These are phyloP conservation scores for Lophius americanus DNA, from an alignment of 2,797 vertebrate species.

Conservation along the genomic window DNA sequence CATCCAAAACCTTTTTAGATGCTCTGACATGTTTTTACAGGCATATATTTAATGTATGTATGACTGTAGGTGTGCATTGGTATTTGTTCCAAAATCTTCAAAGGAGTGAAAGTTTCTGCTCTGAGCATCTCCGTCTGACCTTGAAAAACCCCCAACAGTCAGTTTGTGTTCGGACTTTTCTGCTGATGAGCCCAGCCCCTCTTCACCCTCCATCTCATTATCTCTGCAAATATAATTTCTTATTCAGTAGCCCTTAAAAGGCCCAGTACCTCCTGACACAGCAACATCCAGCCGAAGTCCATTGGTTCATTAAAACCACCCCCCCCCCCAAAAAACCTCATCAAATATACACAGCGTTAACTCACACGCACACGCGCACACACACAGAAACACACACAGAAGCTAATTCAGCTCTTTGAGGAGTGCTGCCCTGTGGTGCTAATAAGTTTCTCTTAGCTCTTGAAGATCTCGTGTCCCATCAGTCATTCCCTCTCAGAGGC, in stretches of 20 bases:
- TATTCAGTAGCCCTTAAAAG: constrained; percentile 81
- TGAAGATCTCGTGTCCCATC: constrained; percentile 23
- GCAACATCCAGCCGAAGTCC: constrained; percentile 71
- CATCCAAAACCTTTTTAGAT: too few relatives aligned
- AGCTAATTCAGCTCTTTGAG: constrained; percentile 57
- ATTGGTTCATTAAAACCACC: constrained; percentile 64
- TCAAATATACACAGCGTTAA: constrained; percentile 74
- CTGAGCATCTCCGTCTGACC: constrained; percentile 53
- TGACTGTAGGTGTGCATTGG: background rate
- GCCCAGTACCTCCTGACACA: constrained; percentile 76
- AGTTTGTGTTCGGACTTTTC: constrained; percentile 64
- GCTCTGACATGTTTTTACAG: too few relatives aligned
- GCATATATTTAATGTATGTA: background rate
- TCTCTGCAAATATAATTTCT: constrained; percentile 83
- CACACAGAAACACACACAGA: constrained; percentile 21
- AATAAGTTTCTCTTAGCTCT: constrained; percentile 55
- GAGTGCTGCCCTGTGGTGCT: constrained; percentile 51
- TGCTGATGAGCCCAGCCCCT: constrained; percentile 70
- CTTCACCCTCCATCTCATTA: constrained; percentile 74
- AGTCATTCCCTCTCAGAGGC: constrained; percentile 22
- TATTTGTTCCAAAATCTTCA: constrained; percentile 8
- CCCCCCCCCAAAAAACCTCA: constrained; percentile 67
- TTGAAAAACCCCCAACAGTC: constrained; percentile 65
- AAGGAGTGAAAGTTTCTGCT: constrained; percentile 24
- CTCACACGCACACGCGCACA: constrained; percentile 27